Conservation (phyloP, 2,113 vertebrate species). For the Polypterus senegalus region DNA sequence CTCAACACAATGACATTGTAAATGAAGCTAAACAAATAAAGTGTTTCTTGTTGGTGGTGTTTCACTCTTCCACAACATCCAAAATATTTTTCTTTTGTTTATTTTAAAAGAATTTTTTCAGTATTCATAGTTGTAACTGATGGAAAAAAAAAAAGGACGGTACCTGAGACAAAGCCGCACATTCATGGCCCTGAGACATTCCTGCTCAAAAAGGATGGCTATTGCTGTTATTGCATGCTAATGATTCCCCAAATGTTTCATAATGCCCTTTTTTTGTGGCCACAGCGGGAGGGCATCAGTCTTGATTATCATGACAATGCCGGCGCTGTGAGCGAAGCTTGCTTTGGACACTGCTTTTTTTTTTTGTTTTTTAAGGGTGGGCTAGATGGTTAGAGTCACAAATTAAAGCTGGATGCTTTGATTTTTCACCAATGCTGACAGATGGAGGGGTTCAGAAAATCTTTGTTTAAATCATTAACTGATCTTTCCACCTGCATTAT, state of each 20-base stretch:
- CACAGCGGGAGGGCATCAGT: slow-evolving; percentile 48
- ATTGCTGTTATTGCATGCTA: slow-evolving; percentile 52
- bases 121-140: too few species aligned
- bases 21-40: too few species aligned
- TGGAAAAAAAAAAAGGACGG: slow-evolving; percentile 30
- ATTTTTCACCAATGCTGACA: slow-evolving; percentile 48
- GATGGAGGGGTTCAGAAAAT: slow-evolving; percentile 45
- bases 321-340: slow-evolving; percentile 35
- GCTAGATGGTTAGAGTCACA: slow-evolving; percentile 40
- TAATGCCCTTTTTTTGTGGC: slow-evolving; percentile 53
- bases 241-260: slow-evolving; percentile 52
- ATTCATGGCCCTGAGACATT: slow-evolving; percentile 22
- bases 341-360: slow-evolving; percentile 33
- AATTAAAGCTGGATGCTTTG: slow-evolving; percentile 44
- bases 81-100: too few species aligned
- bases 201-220: slow-evolving; percentile 35
- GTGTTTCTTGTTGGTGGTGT: too few species aligned
- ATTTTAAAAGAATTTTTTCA: too few species aligned
- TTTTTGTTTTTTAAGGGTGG: slow-evolving; percentile 29
- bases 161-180: slow-evolving; percentile 28
- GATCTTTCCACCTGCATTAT: slow-evolving; percentile 42
- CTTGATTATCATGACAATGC: slow-evolving; percentile 68
- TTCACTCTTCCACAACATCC: too few species aligned
- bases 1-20: too few species aligned
- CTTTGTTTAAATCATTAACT: slow-evolving; percentile 64